Evolutionary conservation across 30 jellyfish, hydroid and myxozoan genomes (phyloP), one percentile per base, ranked within the genome.

Genomic region (Turritopsis dohrnii): DNA sequence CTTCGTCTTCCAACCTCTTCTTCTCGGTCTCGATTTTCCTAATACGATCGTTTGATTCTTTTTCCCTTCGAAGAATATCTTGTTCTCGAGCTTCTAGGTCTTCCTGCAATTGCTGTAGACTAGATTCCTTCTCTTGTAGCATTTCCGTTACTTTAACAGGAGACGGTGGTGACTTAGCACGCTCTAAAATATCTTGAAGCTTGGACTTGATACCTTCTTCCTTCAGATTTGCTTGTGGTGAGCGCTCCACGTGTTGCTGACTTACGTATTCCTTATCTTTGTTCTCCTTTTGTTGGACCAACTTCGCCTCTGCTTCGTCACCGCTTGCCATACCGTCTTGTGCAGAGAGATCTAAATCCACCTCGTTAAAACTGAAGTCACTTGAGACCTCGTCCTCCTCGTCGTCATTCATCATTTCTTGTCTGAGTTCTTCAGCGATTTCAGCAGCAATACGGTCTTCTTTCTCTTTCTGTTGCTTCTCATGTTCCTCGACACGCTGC

Each of bases 231-330:
- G 20, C 29, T 79, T 79, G 17, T 29, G 9, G 25, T 75, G 22
- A 7, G 19, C 27, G 65, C 66, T 81, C 86, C 25, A 17, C n/a
- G 8, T 72, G 28, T 7, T 54, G 84, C 17, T 23, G 54, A 30
- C 66, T 83, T 41, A 41, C 13, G 19, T 19, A 28, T 65, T 60
- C 91, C 52, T 84, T 83, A n/a, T 74, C 88, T 60, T 79, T 86
- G 74, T 52, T 87, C 13, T 26, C 65, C 82, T 66, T 52, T 27
- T 80, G 72, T 72, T 83, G 80, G 52, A 76, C 88, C 54, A 86
- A 71, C 71, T 79, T 80, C 74, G 73, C 86, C 81, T 86, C 89
- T 19, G 75, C 83, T 24, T 52, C 85, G 17, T 79, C 81, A 1
- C 27, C 27, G 75, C 21, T 54, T 24, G 17, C 28, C 4, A 30